Evolutionary conservation across 2,888 invertebrate species (phyloP).

Genomic region (Pristionchus mayeri): DNA sequence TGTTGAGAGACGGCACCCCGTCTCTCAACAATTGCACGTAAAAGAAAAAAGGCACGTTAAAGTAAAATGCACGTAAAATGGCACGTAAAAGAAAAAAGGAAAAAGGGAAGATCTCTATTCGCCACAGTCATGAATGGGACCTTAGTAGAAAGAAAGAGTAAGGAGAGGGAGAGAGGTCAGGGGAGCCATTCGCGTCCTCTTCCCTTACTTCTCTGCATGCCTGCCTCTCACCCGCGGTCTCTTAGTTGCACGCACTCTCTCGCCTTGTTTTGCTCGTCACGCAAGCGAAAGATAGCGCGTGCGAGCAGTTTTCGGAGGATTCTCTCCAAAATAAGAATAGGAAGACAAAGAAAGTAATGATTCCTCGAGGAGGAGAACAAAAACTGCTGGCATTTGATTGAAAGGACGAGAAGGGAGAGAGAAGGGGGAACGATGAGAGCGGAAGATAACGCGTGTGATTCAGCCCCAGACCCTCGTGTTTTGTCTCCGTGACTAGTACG

Average conservation of each 20-base stretch:
- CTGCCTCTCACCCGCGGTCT: no score
- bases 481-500: neutral
- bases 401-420: conserved; percentile 9
- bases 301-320: neutral
- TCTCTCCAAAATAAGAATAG: no score
- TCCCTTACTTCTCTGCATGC: no score
- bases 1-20: no score
- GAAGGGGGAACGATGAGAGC: conserved; percentile 2
- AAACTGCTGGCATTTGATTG: neutral
- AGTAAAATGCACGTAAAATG: neutral
- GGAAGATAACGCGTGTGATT: neutral
- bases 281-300: neutral
- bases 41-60: neutral
- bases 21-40: no score
- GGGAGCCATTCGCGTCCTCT: no score
- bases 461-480: neutral
- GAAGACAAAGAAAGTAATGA: no score
- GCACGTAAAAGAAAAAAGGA: neutral
- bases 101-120: neutral
- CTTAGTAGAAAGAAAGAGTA: neutral
- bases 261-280: neutral
- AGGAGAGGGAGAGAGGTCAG: neutral
- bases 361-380: no score
- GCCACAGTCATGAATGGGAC: neutral
- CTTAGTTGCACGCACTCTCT: neutral